Evolutionary conservation across 2,113 vertebrate species (phyloP), one percentile per base, ranked within the genome.

Genomic region (Meriones unguiculatus): DNA sequence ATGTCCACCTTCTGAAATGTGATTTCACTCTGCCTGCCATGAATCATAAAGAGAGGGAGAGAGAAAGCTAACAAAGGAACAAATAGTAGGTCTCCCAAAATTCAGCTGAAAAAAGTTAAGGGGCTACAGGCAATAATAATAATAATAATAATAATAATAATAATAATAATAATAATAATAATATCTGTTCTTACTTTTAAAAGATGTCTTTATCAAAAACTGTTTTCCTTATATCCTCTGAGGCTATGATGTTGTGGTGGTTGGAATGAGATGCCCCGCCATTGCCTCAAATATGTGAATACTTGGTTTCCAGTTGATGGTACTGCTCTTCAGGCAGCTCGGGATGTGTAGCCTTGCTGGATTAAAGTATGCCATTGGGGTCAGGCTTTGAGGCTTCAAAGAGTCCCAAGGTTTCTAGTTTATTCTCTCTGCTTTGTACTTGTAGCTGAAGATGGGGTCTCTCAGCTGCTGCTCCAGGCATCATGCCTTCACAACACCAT

Each of bases 111-210:
- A 54, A 82, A 84, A 87, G 0, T n/a, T 87, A 73, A 72, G 81
- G 46, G 46, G 70, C 77, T 67, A n/a, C 84, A 88, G 91, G 25
- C 7, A 84, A 62, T 46, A 46, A 46, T 46, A 62, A 62, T 28
- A 22, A 41, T 7, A 84, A 41, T 46, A 78, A 13, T 25, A 52
- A 81, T 12, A 24, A 78, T 54, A 78, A 52, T 32, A 64, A 87
- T 67, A n/a, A 69, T 87, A 81, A 82, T 32, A 6, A 52, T 97
- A 46, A 25, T 50, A 64, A 17, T 81, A 78, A 22, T 82, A n/a
- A 95, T 67, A 87, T 76, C 28, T 30, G 87, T 46, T 57, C 59
- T 94, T 82, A 73, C 50, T 86, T 89, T 70, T 50, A 67, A 92
- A 84, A 88, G 67, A 94, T 62, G 41, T 57, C 22, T 38, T 88